Conservation (phyloP, 2,113 vertebrate species). For the Varanus salvator region DNA sequence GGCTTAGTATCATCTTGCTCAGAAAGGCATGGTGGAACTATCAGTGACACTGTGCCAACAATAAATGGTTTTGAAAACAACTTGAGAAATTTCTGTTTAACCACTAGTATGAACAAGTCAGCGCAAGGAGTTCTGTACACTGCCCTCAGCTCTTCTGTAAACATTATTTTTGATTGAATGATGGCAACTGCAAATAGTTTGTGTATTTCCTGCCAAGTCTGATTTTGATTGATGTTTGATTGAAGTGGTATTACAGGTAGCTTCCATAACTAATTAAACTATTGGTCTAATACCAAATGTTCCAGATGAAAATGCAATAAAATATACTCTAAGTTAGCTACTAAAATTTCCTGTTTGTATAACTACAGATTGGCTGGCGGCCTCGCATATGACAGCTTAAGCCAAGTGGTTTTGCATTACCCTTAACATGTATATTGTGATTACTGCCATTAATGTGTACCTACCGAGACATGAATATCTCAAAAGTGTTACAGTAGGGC, state of each 20-base stretch:
- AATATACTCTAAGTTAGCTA: neutral
- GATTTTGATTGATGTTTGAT: slow-evolving; percentile 5
- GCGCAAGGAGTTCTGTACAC: neutral
- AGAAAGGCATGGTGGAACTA: slow-evolving; percentile 40
- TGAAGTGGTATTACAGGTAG: neutral
- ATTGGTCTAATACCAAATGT: neutral
- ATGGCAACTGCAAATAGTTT: neutral
- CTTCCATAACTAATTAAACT: neutral
- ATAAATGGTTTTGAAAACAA: slow-evolving; percentile 50
- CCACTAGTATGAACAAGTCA: neutral
- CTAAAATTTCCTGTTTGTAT: neutral
- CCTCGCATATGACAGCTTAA: neutral
- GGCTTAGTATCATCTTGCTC: slow-evolving; percentile 47
- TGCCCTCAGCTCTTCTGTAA: slow-evolving; percentile 16
- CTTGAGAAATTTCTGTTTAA: slow-evolving; percentile 19
- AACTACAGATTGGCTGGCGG: neutral
- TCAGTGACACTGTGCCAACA: slow-evolving; percentile 38
- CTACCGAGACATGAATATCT: neutral
- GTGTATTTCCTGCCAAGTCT: slow-evolving; percentile 33
- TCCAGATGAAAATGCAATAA: neutral
- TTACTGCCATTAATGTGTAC: neutral
- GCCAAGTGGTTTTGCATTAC: neutral
- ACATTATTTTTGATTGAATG: neutral
- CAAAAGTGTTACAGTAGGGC: neutral
- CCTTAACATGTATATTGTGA: neutral